Base-by-base conservation (phyloP, 1,140 invertebrate species). In the Aphelinus certus region DNA sequence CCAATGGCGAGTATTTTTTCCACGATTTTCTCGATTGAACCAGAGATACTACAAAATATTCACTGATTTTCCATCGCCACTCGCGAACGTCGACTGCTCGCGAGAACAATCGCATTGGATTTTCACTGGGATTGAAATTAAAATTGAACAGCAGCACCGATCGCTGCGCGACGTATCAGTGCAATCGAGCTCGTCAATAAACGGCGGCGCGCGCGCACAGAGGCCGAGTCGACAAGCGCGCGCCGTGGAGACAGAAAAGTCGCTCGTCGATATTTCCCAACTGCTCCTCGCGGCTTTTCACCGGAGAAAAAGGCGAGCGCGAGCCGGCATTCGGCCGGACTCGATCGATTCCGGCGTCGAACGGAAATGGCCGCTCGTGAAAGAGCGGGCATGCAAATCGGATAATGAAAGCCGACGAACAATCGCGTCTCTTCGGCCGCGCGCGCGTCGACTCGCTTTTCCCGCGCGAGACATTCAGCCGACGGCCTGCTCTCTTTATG, bases 381-480 rank as follows among this genome's bases (percentile, higher is more conserved):
- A 1, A 65, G 78, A 64, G 78, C 76, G 73, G 70, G 77, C 77
- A 78, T 78, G 81, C 77, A 81, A 83, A 81, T 80, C 76, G 78
- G 77, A 79, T 80, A 81, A 82, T 77, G 77, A 74, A 82, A 81
- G 78, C 60, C 73, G 68, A 26, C 49, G 77, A 79, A 82, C 83
- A 79, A 84, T 82, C 76, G 69, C 71, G 72, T 76, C 70, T 73
- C 68, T 57, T 26, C 61, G 48, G 47, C 56, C 26, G 26, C 26
- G 49, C 43, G 45, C 26, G 26, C 26, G 26, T 26, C 26, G 26
- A 26, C 26, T 26, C 26, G 26, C 26, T 55, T 1, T 42, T 47
- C 3, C 7, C 57, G 51, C n/a, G 9, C 55, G 9, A 7, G 3
- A 26, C 26, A 26, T 26, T 26, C 26, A 26, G 26, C 26, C 26